These are phyloP conservation scores for Mirounga angustirostris DNA, from an alignment of 2,113 vertebrate genomes.

Conservation along the genomic window DNA sequence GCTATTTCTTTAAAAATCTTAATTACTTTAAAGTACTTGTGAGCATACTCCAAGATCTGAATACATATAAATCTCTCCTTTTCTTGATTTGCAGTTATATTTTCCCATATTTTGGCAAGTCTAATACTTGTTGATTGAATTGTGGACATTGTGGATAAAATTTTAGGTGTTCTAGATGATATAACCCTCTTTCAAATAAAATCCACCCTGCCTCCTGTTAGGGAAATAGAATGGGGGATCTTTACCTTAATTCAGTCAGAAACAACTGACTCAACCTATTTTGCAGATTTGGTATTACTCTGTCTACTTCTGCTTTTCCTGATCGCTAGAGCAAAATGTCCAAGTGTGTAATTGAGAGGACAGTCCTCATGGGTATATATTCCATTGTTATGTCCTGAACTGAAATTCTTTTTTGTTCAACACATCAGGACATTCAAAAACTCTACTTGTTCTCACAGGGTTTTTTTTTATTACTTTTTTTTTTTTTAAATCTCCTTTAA, in stretches of 20 bases:
- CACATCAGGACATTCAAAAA: neutral
- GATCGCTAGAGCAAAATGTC: neutral
- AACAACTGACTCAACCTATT: neutral
- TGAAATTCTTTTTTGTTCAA: neutral
- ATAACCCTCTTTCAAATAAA: neutral
- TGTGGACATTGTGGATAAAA: neutral
- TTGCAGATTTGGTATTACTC: neutral
- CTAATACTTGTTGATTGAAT: neutral
- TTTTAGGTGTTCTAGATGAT: neutral
- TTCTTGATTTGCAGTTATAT: neutral
- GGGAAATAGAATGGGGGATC: neutral
- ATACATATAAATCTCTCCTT: neutral
- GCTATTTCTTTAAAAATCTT: neutral
- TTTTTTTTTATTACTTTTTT: neutral
- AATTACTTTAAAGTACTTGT: neutral
- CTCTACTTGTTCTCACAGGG: neutral
- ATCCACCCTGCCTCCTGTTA: neutral
- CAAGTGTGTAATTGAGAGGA: neutral
- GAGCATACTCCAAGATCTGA: neutral
- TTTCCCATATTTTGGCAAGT: neutral
- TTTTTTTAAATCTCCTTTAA: neutral
- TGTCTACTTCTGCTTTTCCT: neutral
- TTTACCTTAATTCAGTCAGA: neutral
- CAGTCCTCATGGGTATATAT: neutral
- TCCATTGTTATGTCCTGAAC: neutral